phyloP scores from a whole-genome alignment of 2,113 vertebrate genomes.

The Archocentrus centrarchus region DNA sequence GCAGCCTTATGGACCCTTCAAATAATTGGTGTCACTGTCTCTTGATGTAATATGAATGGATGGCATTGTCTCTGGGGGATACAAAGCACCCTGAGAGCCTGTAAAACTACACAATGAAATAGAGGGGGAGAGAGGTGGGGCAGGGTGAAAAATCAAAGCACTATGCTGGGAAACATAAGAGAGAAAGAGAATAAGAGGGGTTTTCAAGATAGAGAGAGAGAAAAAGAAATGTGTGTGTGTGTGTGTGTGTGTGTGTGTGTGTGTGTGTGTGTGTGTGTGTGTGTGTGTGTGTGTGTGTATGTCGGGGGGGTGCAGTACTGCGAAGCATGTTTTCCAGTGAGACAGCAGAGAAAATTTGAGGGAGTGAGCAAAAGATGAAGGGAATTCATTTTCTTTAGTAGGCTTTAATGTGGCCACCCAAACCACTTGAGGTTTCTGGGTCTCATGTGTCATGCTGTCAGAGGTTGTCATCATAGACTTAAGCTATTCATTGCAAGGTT shows the following conservation, averaged over 20 bases:
- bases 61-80: constrained; percentile 64
- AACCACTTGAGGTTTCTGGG: constrained; percentile 1
- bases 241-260: no score
- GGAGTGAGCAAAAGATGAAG: constrained; percentile 47
- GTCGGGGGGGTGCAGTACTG: background rate
- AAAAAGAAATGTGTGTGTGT: background rate
- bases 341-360: constrained; percentile 29
- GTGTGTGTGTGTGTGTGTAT: no score
- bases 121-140: constrained; percentile 3
- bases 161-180: constrained; percentile 19
- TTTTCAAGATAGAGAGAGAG: constrained; percentile 12
- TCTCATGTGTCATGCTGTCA: constrained; percentile 8
- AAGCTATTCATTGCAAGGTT: background rate
- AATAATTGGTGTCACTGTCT: constrained; percentile 65
- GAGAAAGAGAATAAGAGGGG: background rate
- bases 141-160: constrained; percentile 46
- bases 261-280: no score
- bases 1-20: constrained; percentile 61
- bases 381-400: constrained; percentile 27
- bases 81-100: constrained; percentile 55
- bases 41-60: constrained; percentile 77
- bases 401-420: constrained; percentile 34
- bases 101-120: constrained; percentile 28
- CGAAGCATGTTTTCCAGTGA: constrained; percentile 8
- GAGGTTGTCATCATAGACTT: background rate